Conservation (phyloP, 2,888 invertebrate species). For the Eurytoma californica region DNA sequence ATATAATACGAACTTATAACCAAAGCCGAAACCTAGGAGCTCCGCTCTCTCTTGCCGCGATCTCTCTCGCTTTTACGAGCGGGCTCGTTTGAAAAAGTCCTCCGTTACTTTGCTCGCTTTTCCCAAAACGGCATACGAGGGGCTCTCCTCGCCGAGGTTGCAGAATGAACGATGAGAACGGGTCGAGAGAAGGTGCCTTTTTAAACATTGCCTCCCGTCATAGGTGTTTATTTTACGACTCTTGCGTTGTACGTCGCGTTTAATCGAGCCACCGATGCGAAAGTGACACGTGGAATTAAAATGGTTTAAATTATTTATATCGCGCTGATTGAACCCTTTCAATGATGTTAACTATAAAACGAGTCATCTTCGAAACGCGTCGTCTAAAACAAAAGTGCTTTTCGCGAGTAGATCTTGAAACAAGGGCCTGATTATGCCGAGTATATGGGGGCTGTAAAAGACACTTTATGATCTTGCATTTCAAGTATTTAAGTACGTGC, state of each 20-base stretch:
- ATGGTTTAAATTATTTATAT: constrained; percentile 11
- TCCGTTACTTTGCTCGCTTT: constrained; percentile 71
- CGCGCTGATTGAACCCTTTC: background rate
- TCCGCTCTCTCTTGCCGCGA: constrained; percentile 48
- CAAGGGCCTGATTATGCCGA: constrained; percentile 62
- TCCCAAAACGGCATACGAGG: constrained; percentile 29
- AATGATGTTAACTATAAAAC: background rate
- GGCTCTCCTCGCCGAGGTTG: background rate
- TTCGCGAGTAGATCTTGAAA: constrained; percentile 31
- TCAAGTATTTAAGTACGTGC: constrained; percentile 62
- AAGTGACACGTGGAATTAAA: too few species aligned
- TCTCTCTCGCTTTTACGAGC: constrained; percentile 68
- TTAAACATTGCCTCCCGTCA: background rate
- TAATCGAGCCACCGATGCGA: background rate
- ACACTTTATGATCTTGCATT: constrained; percentile 66
- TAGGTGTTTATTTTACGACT: background rate
- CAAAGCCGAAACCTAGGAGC: constrained; percentile 72
- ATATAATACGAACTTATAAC: constrained; percentile 75
- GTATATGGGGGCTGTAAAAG: constrained; percentile 66
- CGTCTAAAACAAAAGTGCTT: background rate
- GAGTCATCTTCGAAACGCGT: too few species aligned
- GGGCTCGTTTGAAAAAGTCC: constrained; percentile 72
- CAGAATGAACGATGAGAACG: constrained; percentile 2
- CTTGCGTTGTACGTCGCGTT: too few species aligned
- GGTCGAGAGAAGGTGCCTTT: too few species aligned